Conservation (phyloP, 2,888 invertebrate species). For the Saturnia pavonia region DNA sequence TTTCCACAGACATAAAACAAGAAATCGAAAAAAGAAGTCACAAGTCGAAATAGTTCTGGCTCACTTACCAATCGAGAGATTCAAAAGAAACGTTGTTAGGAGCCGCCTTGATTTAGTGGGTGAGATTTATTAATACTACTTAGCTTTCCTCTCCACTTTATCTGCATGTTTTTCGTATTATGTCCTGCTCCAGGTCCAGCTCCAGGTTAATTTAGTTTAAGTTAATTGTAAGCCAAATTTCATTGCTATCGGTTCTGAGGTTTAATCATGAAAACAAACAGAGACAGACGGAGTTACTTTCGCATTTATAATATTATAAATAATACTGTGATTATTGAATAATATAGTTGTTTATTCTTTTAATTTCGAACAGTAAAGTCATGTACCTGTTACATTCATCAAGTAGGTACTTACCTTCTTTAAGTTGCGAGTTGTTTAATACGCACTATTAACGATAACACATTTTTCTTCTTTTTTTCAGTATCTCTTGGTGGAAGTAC, state of each 20-base stretch:
- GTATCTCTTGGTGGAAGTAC: slow-evolving; percentile 85
- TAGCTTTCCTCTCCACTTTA: too few relatives aligned
- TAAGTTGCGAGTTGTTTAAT: neutral
- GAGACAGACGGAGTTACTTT: too few relatives aligned
- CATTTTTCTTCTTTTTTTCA: slow-evolving; percentile 44
- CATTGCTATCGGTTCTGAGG: too few relatives aligned
- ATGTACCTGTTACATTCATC: neutral
- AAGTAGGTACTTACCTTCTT: neutral
- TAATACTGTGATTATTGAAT: too few relatives aligned
- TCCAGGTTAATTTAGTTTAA: too few relatives aligned
- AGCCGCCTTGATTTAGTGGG: slow-evolving; percentile 85
- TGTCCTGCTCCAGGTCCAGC: too few relatives aligned
- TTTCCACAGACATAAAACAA: slow-evolving; percentile 39
- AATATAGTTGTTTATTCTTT: too few relatives aligned
- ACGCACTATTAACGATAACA: neutral
- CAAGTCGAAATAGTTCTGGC: slow-evolving; percentile 79
- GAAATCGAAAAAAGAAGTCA: slow-evolving; percentile 65
- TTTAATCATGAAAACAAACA: too few relatives aligned
- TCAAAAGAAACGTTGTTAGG: slow-evolving; percentile 84
- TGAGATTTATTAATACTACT: slow-evolving; percentile 40
- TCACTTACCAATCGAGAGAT: slow-evolving; percentile 83
- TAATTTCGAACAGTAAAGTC: too few relatives aligned
- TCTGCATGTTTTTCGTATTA: too few relatives aligned
- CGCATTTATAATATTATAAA: too few relatives aligned
- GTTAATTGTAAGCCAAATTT: too few relatives aligned